Conservation (phyloP, 2,888 invertebrate genomes). For the Acrobasis repandana region DNA sequence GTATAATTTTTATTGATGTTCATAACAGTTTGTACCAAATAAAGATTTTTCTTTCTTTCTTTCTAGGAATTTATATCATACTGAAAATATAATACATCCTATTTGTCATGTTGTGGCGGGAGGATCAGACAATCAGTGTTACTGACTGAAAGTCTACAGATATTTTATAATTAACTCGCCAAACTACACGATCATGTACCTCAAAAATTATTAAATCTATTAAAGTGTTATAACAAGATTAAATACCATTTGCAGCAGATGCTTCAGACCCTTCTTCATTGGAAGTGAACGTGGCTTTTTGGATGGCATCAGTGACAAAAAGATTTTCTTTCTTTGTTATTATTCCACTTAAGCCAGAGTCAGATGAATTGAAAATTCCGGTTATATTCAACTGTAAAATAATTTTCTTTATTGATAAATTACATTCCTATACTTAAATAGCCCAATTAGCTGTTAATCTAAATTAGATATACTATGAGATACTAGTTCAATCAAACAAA, state of each 20-base stretch:
- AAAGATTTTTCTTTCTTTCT: too few species aligned
- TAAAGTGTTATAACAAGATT: constrained; percentile 15
- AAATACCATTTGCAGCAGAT: constrained; percentile 62
- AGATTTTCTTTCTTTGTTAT: constrained; percentile 44
- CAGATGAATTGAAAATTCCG: constrained; percentile 38
- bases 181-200: background rate
- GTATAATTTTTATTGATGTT: too few species aligned
- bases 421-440: too few species aligned
- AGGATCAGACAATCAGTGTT: too few species aligned
- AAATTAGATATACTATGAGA: background rate
- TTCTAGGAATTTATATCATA: too few species aligned
- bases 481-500: background rate
- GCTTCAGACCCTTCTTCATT: constrained; percentile 62
- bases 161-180: too few species aligned
- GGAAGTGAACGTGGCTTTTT: constrained; percentile 48
- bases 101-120: too few species aligned
- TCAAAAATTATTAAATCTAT: background rate
- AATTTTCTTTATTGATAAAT: background rate
- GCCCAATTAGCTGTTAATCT: too few species aligned
- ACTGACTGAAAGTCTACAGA: too few species aligned
- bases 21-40: too few species aligned
- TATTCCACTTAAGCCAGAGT: constrained; percentile 30
- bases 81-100: too few species aligned
- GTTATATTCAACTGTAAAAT: constrained; percentile 39
- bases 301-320: constrained; percentile 43